These are phyloP conservation scores for Gymnoscelis rufifasciata DNA, from an alignment of 2,888 invertebrate species.

Conservation along the genomic window DNA sequence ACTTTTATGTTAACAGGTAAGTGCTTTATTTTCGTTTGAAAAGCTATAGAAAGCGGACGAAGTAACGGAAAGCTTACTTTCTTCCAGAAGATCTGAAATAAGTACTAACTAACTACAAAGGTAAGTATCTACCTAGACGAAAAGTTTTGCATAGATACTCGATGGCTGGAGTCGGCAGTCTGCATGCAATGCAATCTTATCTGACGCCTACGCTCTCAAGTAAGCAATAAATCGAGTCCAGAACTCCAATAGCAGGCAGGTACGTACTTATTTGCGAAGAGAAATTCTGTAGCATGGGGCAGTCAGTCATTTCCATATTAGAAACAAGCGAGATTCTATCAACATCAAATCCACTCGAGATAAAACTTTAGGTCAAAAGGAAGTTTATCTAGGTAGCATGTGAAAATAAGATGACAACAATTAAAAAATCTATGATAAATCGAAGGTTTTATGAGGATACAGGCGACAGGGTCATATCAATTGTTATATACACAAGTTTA, in stretches of 20 bases:
- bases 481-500: constrained; percentile 11
- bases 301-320: constrained; percentile 3
- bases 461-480: neutral
- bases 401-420: too few species aligned
- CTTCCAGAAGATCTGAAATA: too few species aligned
- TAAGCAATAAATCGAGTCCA: constrained; percentile 34
- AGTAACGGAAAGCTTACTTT: too few species aligned
- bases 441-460: too few species aligned
- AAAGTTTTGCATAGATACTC: neutral
- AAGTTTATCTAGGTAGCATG: too few species aligned
- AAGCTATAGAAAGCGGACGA: too few species aligned
- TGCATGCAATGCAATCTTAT: constrained; percentile 47
- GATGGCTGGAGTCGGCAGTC: constrained; percentile 22
- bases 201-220: constrained; percentile 57
- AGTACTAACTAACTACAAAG: too few species aligned
- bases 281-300: constrained; percentile 3
- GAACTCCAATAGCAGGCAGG: constrained; percentile 8
- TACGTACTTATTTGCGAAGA: neutral
- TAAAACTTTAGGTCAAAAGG: neutral
- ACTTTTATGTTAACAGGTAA: too few species aligned
- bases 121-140: too few species aligned
- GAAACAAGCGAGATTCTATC: neutral
- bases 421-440: too few species aligned
- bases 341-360: neutral
- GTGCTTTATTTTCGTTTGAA: too few species aligned